Evolutionary conservation across 2,888 invertebrate genomes (phyloP).

Genomic region (Spisula subtruncata): DNA sequence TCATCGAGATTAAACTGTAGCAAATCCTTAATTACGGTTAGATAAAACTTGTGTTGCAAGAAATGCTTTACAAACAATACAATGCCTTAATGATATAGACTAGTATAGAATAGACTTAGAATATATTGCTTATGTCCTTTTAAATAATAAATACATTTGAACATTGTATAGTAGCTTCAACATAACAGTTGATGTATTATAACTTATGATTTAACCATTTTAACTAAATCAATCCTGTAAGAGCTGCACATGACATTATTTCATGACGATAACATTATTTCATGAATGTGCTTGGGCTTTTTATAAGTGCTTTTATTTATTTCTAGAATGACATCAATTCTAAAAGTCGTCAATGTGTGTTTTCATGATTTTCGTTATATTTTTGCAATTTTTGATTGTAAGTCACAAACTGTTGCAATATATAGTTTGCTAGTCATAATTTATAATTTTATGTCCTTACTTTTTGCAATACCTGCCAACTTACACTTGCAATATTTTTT

Average conservation of each 20-base stretch:
- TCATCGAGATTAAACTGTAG: too few species aligned
- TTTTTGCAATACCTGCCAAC: background rate
- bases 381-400: background rate
- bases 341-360: background rate
- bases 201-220: background rate
- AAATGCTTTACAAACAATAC: background rate
- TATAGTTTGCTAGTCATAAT: background rate
- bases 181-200: background rate
- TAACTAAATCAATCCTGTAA: background rate
- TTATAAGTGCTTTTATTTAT: constrained; percentile 16
- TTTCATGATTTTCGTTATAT: background rate
- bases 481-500: background rate
- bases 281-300: background rate
- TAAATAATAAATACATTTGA: background rate
- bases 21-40: too few species aligned
- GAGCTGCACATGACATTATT: background rate
- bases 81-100: background rate
- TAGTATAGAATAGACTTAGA: constrained; percentile 4
- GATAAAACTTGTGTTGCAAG: background rate
- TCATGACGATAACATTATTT: background rate
- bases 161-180: background rate
- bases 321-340: background rate
- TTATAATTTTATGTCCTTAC: background rate
- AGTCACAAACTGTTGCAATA: background rate
- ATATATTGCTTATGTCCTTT: background rate